Evolutionary conservation across 2,797 vertebrate genomes (phyloP), one percentile per base, ranked within the genome.

Genomic region (Urophycis tenuis): DNA sequence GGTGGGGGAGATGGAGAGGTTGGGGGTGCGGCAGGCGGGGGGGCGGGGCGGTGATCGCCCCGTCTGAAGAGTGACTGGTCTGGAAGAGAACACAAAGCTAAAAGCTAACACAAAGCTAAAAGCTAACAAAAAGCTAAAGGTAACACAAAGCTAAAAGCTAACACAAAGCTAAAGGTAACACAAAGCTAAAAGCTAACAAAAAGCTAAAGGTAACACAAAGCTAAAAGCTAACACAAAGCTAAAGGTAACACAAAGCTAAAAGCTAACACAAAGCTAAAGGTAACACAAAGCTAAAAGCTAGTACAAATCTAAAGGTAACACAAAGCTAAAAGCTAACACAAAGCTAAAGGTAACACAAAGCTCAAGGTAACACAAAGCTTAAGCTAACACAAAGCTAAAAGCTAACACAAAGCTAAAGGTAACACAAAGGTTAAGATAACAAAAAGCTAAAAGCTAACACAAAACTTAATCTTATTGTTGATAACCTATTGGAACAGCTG

Each of bases 21-120:
- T 88, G 3, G 90, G 84, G 53, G 88, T 88, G 39, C 85, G 86
- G 80, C 88, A 89, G 74, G 88, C 89, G 32, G 88, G 87, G 78
- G 89, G 90, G 73, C 85, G 83, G 7, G 87, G 84, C 19, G 83
- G 86, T 75, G 84, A 88, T 67, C 83, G 78, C 74, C 85, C 85
- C 29, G 86, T 91, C 45, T 81, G 86, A 73, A 85, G 78, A 45
- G 39, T 83, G 74, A 85, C 80, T 1, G 88, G 84, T 80, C 91
- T 90, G 79, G 79, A 77, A 30, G 78, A 30, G 82, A 17, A 32
- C 11, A 17, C 70, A 32, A 32, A 32, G 14, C 1, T 34, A 17
- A 72, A n/a, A 60, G 49, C 22, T 60, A 72, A 32, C 30, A 17
- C 70, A 32, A 32, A 32, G 14, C 1, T 34, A 17, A 72, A 72